phyloP scores from a whole-genome alignment of 2,113 vertebrate species.

The Colinus virginianus region DNA sequence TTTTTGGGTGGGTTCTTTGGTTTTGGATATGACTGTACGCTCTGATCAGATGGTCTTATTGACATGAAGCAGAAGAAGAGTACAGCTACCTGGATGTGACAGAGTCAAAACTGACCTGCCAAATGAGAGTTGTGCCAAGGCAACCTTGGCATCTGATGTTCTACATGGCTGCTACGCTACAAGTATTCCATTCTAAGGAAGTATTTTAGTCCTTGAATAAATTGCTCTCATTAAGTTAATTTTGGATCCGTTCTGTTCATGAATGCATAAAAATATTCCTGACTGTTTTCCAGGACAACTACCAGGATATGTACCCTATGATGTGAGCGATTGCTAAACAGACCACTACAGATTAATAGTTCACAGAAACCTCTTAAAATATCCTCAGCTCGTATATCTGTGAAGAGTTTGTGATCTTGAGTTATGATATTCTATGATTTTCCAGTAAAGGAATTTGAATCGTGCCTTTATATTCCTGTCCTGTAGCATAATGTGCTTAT shows the following conservation, averaged over 20 bases:
- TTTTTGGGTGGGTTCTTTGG: too few relatives aligned
- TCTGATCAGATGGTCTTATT: background rate
- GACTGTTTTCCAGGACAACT: conserved; percentile 35
- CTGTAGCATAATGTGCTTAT: background rate
- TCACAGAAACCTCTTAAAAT: conserved; percentile 32
- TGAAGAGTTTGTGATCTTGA: background rate
- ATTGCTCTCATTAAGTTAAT: background rate
- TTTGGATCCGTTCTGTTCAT: conserved; percentile 29
- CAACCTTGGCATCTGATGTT: background rate
- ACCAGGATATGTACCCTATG: background rate
- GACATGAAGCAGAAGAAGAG: background rate
- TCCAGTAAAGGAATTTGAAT: conserved; percentile 7
- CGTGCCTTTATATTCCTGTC: background rate
- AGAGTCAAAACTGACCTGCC: background rate
- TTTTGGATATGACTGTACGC: background rate
- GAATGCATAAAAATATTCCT: background rate
- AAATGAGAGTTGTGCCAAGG: accelerated
- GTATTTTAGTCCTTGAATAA: background rate
- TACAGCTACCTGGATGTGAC: background rate
- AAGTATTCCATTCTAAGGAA: background rate
- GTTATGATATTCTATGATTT: conserved; percentile 12
- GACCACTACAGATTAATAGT: conserved; percentile 16
- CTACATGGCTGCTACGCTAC: background rate
- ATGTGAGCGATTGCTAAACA: background rate
- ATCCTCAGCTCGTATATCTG: background rate